phyloP scores from a whole-genome alignment of 2,113 vertebrate species.

The Neolamprologus brichardi region DNA sequence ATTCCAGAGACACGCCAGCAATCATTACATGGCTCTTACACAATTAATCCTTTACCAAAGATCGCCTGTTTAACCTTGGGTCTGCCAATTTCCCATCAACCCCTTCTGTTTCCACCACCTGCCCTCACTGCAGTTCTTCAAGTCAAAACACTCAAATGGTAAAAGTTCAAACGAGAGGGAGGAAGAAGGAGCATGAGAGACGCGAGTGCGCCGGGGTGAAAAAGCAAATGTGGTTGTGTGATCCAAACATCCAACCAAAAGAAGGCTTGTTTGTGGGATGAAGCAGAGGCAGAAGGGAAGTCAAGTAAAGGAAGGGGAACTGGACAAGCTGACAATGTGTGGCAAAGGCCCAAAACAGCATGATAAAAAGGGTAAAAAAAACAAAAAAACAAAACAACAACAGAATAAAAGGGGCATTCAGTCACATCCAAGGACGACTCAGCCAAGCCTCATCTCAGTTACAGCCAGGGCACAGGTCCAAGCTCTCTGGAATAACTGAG shows the following conservation, averaged over 20 bases:
- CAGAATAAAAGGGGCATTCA: neutral
- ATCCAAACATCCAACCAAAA: slow-evolving; percentile 30
- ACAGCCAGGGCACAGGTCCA: slow-evolving; percentile 38
- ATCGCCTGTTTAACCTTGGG: slow-evolving; percentile 60
- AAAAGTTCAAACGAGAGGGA: neutral
- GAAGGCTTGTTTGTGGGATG: slow-evolving; percentile 43
- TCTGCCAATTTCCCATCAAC: slow-evolving; percentile 57
- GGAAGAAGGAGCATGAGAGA: neutral
- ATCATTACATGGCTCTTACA: slow-evolving; percentile 73
- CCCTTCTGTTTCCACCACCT: slow-evolving; percentile 55
- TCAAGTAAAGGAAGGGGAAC: slow-evolving; percentile 43
- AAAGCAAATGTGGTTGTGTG: neutral
- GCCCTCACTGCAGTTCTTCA: slow-evolving; percentile 22
- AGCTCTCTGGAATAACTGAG: slow-evolving; percentile 57
- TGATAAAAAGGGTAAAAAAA: neutral
- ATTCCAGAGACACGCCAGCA: slow-evolving; percentile 56
- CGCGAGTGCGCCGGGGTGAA: neutral
- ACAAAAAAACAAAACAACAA: neutral
- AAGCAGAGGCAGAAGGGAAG: slow-evolving; percentile 42
- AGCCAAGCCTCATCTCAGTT: slow-evolving; percentile 44
- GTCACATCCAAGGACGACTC: slow-evolving; percentile 40
- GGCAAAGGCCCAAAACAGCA: slow-evolving; percentile 51
- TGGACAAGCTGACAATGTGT: slow-evolving; percentile 46
- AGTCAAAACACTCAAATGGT: slow-evolving; percentile 42
- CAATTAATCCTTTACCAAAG: slow-evolving; percentile 69